A percentile compares a stretch with the other conserved stretches of the same genome.
phyloP scores from a whole-genome alignment of 2,113 vertebrate species.

The Castor canadensis region DNA sequence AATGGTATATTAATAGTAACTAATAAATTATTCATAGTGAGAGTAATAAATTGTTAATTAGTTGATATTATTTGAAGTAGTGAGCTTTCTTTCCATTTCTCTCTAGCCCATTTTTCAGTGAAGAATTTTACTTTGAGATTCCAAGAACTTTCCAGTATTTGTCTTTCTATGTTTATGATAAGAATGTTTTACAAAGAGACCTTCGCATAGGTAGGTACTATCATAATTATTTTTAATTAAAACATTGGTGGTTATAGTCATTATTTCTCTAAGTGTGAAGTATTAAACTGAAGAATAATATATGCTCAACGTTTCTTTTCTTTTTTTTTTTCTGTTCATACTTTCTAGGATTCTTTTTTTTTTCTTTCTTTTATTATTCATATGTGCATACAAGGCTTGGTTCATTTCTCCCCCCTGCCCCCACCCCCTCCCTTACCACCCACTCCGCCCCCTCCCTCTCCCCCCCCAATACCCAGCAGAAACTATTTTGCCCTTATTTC shows the following conservation, averaged over 20 bases:
- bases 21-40: neutral
- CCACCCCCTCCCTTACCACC: too few species aligned
- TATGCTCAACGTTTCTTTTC: neutral
- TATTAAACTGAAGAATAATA: constrained; percentile 20
- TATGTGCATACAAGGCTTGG: too few species aligned
- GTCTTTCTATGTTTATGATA: constrained; percentile 98
- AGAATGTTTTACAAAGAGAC: constrained; percentile 96
- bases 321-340: too few species aligned
- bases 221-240: constrained; percentile 54
- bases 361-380: too few species aligned
- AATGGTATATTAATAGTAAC: neutral
- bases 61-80: constrained; percentile 39
- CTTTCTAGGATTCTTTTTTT: too few species aligned
- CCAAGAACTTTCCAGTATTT: constrained; percentile 97
- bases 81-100: constrained; percentile 58
- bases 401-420: too few species aligned
- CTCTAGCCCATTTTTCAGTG: constrained; percentile 95
- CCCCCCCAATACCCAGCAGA: too few species aligned
- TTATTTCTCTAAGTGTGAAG: constrained; percentile 41
- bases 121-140: constrained; percentile 99
- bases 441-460: too few species aligned
- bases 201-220: constrained; percentile 92
- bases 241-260: constrained; percentile 27
- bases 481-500: too few species aligned
- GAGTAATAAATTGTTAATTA: neutral